Evolutionary conservation across 2,113 vertebrate genomes (phyloP).

Genomic region (Salvelinus namaycush): DNA sequence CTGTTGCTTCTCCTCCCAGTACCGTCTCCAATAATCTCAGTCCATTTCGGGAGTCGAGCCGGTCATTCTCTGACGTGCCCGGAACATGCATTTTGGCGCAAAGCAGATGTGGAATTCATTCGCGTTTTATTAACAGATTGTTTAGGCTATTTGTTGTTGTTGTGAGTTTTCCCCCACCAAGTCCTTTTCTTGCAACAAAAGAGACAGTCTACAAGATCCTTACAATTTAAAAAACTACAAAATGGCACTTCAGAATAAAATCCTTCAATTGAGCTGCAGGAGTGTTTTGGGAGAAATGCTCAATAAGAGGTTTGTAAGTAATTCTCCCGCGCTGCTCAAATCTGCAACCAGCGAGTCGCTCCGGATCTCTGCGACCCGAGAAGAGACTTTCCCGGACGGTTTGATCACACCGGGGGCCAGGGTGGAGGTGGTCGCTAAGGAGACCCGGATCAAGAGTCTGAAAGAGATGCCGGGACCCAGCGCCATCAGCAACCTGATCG

Average conservation of each 20-base stretch:
- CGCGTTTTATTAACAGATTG: not conserved
- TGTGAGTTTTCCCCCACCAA: not conserved
- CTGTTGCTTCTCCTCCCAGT: not conserved
- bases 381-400: constrained; percentile 30
- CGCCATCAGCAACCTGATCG: constrained; percentile 79
- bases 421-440: constrained; percentile 11
- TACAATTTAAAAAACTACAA: not conserved
- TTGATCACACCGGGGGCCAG: constrained; percentile 20
- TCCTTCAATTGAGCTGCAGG: constrained; percentile 45
- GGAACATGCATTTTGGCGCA: not conserved
- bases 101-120: constrained; percentile 21
- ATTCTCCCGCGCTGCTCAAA: constrained; percentile 67
- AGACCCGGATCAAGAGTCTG: constrained; percentile 67
- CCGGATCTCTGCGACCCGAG: constrained; percentile 45
- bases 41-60: constrained; percentile 4
- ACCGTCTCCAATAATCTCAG: not conserved
- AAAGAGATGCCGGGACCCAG: constrained; percentile 88
- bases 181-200: not conserved
- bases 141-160: not conserved
- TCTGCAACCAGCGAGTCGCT: constrained; percentile 61
- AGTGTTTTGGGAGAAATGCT: constrained; percentile 38
- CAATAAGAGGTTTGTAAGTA: constrained; percentile 40
- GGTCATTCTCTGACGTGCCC: not conserved
- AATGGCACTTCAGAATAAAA: constrained; percentile 73
- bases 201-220: not conserved